Evolutionary conservation across 1,140 invertebrate genomes (phyloP), one percentile per base, ranked within the genome.

Genomic region (Saxidomus purpurata): DNA sequence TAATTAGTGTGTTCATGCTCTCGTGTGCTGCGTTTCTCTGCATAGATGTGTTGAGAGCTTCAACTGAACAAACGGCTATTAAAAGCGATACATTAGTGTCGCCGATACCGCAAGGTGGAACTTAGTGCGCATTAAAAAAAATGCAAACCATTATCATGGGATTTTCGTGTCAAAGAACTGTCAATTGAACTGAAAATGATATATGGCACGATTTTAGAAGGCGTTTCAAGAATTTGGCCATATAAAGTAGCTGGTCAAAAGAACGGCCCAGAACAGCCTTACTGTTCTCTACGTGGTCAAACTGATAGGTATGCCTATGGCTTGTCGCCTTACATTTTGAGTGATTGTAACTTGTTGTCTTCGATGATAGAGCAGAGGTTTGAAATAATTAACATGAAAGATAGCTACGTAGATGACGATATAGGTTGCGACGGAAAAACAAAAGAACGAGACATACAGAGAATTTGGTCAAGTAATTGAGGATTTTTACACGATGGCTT

Each of bases 391-490:
- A 82, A 86, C 8, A 91, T 85, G 88, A 91, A 91, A 55, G 88
- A 90, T 6, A 90, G 81, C 28, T 89, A 89, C 40, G 17, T 83
- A 34, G 82, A 83, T 22, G 90, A 91, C n/a, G 90, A 82, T 1
- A n/a, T n/a, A 87, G 82, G 76, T 40, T 87, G 19, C 74, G 83
- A 40, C 69, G 47, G 31, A 81, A n/a, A n/a, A 85, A 77, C 82
- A 67, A n/a, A 67, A 59, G 2, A 59, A 52, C 11, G 87, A 91
- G 34, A 82, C 87, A n/a, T 71, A 74, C 52, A 43, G 90, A 67
- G 87, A 89, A 52, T 91, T 89, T 86, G 90, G 86, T 31, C 87
- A 91, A 71, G 34, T 82, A 0, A 47, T 91, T 19, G 82, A 89
- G 55, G 83, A 89, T 76, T 38, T 91, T 40, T 82, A 43, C 34